Evolutionary conservation across 2,797 vertebrate genomes (phyloP).

Genomic region (Salarias fasciatus): DNA sequence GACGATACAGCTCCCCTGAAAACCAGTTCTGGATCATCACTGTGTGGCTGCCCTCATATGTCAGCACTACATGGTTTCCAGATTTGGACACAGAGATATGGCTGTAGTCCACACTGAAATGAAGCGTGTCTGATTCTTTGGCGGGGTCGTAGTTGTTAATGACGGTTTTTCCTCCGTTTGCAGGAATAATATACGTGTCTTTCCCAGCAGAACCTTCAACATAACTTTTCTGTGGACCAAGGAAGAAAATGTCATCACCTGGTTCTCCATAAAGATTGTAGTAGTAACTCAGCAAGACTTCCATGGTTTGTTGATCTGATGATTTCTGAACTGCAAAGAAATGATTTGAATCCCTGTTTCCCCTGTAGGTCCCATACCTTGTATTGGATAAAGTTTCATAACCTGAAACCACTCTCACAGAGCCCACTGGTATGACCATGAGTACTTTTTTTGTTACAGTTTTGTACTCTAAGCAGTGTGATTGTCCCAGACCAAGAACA

Average conservation of each 20-base stretch:
- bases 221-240: constrained; percentile 66
- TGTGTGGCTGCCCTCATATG: constrained; percentile 42
- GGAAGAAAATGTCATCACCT: constrained; percentile 64
- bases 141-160: constrained; percentile 61
- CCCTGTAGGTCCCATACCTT: constrained; percentile 55
- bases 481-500: constrained; percentile 54
- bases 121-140: constrained; percentile 38
- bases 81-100: constrained; percentile 59
- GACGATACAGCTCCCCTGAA: constrained; percentile 53
- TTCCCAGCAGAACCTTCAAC: constrained; percentile 61
- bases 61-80: constrained; percentile 41
- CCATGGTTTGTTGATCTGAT: not conserved
- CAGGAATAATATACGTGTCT: constrained; percentile 62
- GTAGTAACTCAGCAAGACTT: constrained; percentile 66
- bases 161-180: constrained; percentile 48
- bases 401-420: constrained; percentile 47
- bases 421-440: constrained; percentile 26
- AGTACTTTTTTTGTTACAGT: constrained; percentile 15
- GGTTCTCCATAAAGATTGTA: constrained; percentile 59
- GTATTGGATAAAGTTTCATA: accelerated
- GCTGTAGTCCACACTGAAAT: constrained; percentile 30
- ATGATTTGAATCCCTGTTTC: constrained; percentile 54
- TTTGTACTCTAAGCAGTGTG: constrained; percentile 14
- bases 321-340: constrained; percentile 62
- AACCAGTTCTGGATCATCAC: constrained; percentile 60